Percentiles rank a stretch among this genome's conserved stretches.
Conservation (phyloP, 2,113 vertebrate genomes). For the Phrynosoma blainvillii region DNA sequence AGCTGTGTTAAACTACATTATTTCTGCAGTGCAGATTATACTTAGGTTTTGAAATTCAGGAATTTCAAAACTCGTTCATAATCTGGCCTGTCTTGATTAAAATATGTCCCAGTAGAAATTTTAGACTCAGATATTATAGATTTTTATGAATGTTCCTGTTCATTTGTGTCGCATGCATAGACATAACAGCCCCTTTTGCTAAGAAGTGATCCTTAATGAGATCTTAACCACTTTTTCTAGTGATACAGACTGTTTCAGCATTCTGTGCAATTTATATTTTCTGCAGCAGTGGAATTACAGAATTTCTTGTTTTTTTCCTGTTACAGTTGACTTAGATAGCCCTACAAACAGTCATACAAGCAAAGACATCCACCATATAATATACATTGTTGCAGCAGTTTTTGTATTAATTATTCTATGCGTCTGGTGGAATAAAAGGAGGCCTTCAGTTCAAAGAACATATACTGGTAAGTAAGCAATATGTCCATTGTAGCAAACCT, state of each 20-base stretch:
- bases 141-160: not conserved
- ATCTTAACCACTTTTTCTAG: not conserved
- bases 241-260: not conserved
- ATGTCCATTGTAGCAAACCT: not conserved
- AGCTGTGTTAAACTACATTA: too few species aligned
- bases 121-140: too few species aligned
- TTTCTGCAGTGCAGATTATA: too few species aligned
- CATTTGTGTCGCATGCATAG: not conserved
- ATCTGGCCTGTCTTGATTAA: too few species aligned
- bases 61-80: too few species aligned
- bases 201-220: not conserved
- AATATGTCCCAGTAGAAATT: too few species aligned
- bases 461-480: constrained; percentile 56
- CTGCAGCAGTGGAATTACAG: not conserved
- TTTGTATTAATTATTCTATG: constrained; percentile 13
- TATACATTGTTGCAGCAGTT: too few species aligned
- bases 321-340: not conserved
- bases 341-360: not conserved
- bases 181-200: not conserved
- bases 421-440: constrained; percentile 42
- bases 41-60: too few species aligned
- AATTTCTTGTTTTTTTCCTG: not conserved
- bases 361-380: not conserved
- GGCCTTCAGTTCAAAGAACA: not conserved
- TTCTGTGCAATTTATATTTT: too few species aligned